These are phyloP conservation scores for Clarias magur DNA, from an alignment of 2,113 vertebrate species.

Conservation along the genomic window DNA sequence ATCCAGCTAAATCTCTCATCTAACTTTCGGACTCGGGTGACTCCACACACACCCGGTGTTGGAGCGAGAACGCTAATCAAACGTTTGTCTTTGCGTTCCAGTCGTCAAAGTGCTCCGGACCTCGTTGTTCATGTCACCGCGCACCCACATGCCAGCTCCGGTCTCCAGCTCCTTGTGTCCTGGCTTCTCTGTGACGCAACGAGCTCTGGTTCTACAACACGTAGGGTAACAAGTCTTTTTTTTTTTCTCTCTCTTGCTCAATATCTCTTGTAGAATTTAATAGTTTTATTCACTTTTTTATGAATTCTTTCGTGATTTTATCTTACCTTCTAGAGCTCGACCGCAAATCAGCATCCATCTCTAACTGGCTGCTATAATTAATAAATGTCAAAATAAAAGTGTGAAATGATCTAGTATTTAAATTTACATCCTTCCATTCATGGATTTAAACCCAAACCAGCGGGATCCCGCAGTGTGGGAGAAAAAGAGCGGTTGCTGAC, in stretches of 20 bases:
- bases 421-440: neutral
- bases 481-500: no score
- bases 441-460: no score
- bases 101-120: constrained; percentile 2
- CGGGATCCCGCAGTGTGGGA: no score
- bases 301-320: no score
- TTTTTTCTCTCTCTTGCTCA: neutral
- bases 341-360: neutral
- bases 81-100: neutral
- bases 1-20: neutral
- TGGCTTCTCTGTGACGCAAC: neutral
- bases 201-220: no score
- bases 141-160: neutral
- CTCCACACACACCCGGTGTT: neutral
- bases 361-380: neutral
- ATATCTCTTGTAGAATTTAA: neutral
- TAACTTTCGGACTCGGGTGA: neutral
- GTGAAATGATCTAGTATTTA: neutral
- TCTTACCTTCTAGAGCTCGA: no score
- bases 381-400: neutral
- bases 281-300: neutral
- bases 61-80: neutral
- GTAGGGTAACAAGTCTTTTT: neutral
- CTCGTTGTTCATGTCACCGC: neutral
- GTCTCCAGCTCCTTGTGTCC: neutral